Conservation (phyloP, 2,113 vertebrate genomes). For the Pangasianodon hypophthalmus region DNA sequence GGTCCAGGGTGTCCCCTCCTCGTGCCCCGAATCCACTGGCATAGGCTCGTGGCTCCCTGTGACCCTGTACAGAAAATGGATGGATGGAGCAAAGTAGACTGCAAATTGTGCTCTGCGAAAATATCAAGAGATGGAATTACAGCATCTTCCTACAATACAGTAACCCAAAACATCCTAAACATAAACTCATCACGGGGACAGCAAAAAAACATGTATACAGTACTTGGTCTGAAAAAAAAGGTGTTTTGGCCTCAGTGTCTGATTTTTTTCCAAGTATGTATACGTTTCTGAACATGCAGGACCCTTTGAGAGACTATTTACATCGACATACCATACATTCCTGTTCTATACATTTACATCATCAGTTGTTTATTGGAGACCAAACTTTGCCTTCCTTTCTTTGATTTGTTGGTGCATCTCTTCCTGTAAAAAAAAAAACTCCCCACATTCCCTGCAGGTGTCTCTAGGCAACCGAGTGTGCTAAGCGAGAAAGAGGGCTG, state of each 20-base stretch:
- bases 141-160: not conserved
- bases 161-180: not conserved
- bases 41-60: no score
- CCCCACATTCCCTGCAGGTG: constrained; percentile 37
- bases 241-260: not conserved
- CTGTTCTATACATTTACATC: not conserved
- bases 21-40: no score
- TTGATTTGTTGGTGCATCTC: constrained; percentile 22
- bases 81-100: not conserved
- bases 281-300: not conserved
- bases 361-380: not conserved
- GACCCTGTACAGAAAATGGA: no score
- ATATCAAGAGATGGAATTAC: not conserved
- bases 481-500: constrained; percentile 12
- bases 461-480: constrained; percentile 69
- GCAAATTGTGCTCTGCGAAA: not conserved
- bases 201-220: not conserved
- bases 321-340: not conserved
- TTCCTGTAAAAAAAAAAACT: not conserved
- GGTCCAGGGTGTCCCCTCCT: no score
- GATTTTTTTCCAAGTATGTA: not conserved
- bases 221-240: not conserved
- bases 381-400: not conserved
- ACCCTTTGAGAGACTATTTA: not conserved
- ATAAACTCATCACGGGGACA: not conserved